Evolutionary conservation across 1,140 invertebrate genomes (phyloP), one percentile per base, ranked within the genome.

Genomic region (Eciton burchellii): DNA sequence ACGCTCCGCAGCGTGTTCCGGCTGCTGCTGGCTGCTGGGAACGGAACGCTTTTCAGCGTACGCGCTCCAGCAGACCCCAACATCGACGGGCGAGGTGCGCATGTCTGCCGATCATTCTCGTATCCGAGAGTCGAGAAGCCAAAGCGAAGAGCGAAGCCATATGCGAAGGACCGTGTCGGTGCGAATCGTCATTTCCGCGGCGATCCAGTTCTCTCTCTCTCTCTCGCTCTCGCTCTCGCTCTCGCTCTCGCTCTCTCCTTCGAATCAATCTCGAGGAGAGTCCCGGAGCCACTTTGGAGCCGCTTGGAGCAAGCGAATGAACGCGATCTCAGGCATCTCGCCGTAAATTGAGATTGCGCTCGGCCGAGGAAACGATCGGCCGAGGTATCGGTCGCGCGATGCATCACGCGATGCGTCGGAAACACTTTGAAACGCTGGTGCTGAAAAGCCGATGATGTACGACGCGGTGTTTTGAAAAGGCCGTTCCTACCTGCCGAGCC

Each of bases 1-100:
- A 84, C 79, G 83, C 63, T 63, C 14, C 72, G 79, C 65, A 35
- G 35, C 35, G 6, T 87, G 63, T 71, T 81, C 59, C 65, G 74
- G 16, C 41, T 24, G 52, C 81, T 54, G 16, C 41, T 77, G 74
- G 89, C 84, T 82, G 70, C 68, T 86, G 84, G 68, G 81, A 87
- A 86, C 35, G 85, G 45, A 56, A 79, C 29, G 74, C 74, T 79
- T 68, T 79, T 49, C 68, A 35, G 74, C n/a, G n/a, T 56, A 29
- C 12, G 63, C 56, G 41, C 57, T 14, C 74, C 3, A 6, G 60
- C 16, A 43, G 49, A 68, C 43, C 54, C 77, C 45, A 85, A 86
- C 76, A 79, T 57, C 74, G 29, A 66, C 41, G 62, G 47, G 21
- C 66, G 68, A 65, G 35, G 74, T 85, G 70, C 84, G 57, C 35